Evolutionary conservation across 2,797 vertebrate species (phyloP).

Genomic region (Poeciliopsis turneri): DNA sequence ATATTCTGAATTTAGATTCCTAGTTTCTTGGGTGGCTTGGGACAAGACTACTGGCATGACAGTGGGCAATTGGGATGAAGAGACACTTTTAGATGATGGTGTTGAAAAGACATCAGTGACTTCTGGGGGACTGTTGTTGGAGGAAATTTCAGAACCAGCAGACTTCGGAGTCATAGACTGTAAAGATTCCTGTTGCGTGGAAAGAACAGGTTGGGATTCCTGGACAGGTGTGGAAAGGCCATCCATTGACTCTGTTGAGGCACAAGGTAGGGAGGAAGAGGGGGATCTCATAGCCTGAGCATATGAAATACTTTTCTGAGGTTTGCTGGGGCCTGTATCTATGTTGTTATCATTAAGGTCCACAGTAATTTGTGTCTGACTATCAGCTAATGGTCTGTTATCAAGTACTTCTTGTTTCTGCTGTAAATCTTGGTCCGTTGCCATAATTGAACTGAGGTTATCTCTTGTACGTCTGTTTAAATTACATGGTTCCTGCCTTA

Average conservation of each 20-base stretch:
- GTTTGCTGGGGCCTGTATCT: conserved; percentile 28
- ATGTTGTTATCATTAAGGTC: conserved; percentile 80
- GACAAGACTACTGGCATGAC: conserved; percentile 50
- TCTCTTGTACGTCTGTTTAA: conserved; percentile 27
- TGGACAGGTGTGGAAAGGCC: conserved; percentile 80
- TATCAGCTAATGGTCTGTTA: conserved; percentile 58
- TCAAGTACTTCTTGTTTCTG: conserved; percentile 65
- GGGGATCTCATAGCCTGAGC: conserved; percentile 42
- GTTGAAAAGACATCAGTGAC: conserved; percentile 33
- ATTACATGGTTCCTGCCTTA: conserved; percentile 21
- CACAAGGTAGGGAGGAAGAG: conserved; percentile 41
- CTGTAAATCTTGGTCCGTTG: conserved; percentile 47
- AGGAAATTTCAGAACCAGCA: conserved; percentile 28
- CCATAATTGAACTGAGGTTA: conserved; percentile 52
- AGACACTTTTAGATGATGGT: conserved; percentile 54
- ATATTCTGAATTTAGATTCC: conserved; percentile 35
- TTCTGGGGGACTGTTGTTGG: conserved; percentile 42
- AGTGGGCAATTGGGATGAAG: conserved; percentile 43
- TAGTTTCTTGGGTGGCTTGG: conserved; percentile 72
- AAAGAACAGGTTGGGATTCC: conserved; percentile 75
- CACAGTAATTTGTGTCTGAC: conserved; percentile 57
- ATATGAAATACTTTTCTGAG: conserved; percentile 37
- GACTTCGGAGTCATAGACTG: conserved; percentile 29
- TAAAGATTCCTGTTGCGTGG: conserved; percentile 41
- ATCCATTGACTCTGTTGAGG: conserved; percentile 59